Evolutionary conservation across 2,797 vertebrate species (phyloP), one percentile per base, ranked within the genome.

Genomic region (Sphenodon punctatus): DNA sequence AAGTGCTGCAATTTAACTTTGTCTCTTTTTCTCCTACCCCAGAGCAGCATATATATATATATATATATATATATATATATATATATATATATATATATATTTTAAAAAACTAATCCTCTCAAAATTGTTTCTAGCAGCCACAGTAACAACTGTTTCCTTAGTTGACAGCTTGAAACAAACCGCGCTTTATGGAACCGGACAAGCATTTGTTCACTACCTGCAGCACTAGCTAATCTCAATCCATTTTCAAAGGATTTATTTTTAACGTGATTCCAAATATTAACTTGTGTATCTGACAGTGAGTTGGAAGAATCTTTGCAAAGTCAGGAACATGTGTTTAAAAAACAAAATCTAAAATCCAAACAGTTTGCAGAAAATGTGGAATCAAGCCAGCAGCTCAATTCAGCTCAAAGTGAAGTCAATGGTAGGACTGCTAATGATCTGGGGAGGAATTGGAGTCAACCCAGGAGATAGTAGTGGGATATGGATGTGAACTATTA

Each of bases 241-340:
- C 48, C n/a, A 66, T 85, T 86, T 90, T 89, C 69, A 84, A 56
- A 79, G 34, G n/a, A 75, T 81, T 43, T 67, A 39, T 17, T 77
- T 84, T 79, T 74, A 80, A 65, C 67, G 58, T 56, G 9, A 85
- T 70, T 91, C 48, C 45, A 78, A 86, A 88, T 6, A 22, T 38
- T 69, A 71, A n/a, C 30, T 10, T 77, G 32, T 74, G 46, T 23
- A 86, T n/a, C 12, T 30, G 74, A 55, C 65, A 84, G 70, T 48
- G 77, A 66, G 73, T 61, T 53, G 67, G 60, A 84, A 2, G 1
- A 86, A 86, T 49, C 23, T 64, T 67, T 78, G 14, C 46, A 30
- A 73, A 77, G 49, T 65, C 22, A 60, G 20, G 16, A 77, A 76
- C 80, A 78, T 32, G 36, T 38, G 43, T 63, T 81, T 78, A 59